phyloP scores from a whole-genome alignment of 2,113 vertebrate genomes.

The Dromaius novaehollandiae region DNA sequence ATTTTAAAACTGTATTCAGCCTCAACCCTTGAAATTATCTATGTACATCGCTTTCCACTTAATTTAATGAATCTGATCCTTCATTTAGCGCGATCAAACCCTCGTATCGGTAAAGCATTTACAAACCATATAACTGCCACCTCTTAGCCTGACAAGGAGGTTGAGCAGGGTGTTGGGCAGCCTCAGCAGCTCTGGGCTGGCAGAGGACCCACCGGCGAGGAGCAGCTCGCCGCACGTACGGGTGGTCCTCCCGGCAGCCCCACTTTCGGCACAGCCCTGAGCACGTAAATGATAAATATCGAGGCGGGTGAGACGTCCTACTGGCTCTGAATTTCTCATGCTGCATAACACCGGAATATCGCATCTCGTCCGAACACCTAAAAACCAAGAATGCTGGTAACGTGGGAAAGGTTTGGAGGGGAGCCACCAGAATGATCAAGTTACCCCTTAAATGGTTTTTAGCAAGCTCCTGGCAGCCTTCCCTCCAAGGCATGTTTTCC shows the following conservation, averaged over 20 bases:
- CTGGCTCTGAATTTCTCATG: rapidly evolving
- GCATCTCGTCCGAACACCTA: not conserved
- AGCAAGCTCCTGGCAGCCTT: not conserved
- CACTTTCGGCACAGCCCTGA: not conserved
- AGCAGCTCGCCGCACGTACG: not conserved
- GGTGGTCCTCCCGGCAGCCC: too few species aligned
- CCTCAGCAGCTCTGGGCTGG: rapidly evolving
- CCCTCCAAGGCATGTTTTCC: not conserved
- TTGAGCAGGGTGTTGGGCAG: not conserved
- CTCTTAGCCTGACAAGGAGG: conserved; percentile 39
- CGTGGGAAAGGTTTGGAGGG: not conserved
- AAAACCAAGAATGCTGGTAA: not conserved
- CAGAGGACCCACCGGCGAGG: not conserved
- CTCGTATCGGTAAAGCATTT: conserved; percentile 48
- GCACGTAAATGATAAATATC: not conserved
- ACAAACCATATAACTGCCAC: conserved; percentile 40
- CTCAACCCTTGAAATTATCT: conserved; percentile 62
- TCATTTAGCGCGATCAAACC: conserved; percentile 60
- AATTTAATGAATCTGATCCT: conserved; percentile 69
- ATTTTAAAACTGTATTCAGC: conserved; percentile 52
- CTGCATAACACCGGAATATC: not conserved
- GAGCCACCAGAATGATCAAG: not conserved
- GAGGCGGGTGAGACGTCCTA: not conserved
- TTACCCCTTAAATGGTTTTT: not conserved
- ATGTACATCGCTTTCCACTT: conserved; percentile 61